Percentiles rank a stretch among this genome's conserved stretches.
These are phyloP conservation scores for Myanophis thanlyinensis DNA, from an alignment of 2,113 vertebrate species.

Conservation along the genomic window DNA sequence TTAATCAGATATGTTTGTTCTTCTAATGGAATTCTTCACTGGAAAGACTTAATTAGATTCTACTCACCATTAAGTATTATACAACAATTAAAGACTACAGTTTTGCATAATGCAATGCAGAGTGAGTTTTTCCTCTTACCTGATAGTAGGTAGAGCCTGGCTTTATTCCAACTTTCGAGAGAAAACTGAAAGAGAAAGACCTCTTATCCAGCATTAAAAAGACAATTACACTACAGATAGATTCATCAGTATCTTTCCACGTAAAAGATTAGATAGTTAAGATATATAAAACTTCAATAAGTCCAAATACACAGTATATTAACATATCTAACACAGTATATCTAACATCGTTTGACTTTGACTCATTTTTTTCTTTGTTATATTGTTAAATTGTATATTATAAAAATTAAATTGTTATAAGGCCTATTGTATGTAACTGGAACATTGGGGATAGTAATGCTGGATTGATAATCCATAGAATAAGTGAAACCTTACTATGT, in stretches of 20 bases:
- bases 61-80: background rate
- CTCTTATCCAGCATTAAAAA: background rate
- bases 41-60: background rate
- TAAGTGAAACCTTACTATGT: background rate
- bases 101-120: background rate
- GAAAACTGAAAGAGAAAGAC: conserved; percentile 53
- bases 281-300: background rate
- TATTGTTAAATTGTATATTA: no score
- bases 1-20: background rate
- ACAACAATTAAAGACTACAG: background rate
- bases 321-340: background rate
- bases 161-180: conserved; percentile 70
- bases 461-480: background rate
- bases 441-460: background rate
- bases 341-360: background rate
- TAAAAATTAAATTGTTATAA: background rate
- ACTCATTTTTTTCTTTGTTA: no score
- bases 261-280: accelerated
- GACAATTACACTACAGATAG: background rate
- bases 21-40: background rate
- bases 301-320: background rate
- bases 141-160: conserved; percentile 70
- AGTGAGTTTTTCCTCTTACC: conserved; percentile 52
- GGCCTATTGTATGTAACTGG: background rate
- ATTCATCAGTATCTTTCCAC: background rate